Evolutionary conservation across 2,888 invertebrate genomes (phyloP).

Genomic region (Uloborus plumipes): DNA sequence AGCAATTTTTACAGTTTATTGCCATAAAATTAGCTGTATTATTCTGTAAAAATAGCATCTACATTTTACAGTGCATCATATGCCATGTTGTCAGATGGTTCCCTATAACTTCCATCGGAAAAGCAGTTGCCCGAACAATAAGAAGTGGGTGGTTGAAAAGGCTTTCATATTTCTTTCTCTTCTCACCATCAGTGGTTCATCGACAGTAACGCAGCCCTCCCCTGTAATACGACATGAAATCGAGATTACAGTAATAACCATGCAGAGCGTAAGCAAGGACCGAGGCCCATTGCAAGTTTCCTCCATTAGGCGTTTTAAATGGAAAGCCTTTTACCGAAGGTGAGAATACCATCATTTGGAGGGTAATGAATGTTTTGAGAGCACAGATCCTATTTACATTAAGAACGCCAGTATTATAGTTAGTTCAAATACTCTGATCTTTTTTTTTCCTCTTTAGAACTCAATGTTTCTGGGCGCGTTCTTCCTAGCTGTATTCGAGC

Average conservation of each 20-base stretch:
- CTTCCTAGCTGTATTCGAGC: too few relatives aligned
- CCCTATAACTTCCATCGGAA: constrained; percentile 9
- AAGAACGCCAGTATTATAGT: constrained; percentile 26
- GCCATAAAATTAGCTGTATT: too few relatives aligned
- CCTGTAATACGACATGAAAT: constrained; percentile 31
- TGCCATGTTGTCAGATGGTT: neutral
- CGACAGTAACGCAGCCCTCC: constrained; percentile 30
- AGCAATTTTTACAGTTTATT: too few relatives aligned
- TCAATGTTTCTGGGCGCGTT: too few relatives aligned
- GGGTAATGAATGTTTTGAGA: constrained; percentile 42
- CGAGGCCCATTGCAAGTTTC: constrained; percentile 24
- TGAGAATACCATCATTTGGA: constrained; percentile 56
- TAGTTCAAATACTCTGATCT: constrained; percentile 48
- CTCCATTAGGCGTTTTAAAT: constrained; percentile 38
- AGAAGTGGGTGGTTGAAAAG: too few relatives aligned
- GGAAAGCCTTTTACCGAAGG: constrained; percentile 33
- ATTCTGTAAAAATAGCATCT: neutral
- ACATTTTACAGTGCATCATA: neutral
- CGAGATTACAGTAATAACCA: constrained; percentile 33
- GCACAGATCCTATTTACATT: constrained; percentile 38
- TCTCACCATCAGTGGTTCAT: constrained; percentile 56
- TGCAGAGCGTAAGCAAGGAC: constrained; percentile 24
- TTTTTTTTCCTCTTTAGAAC: constrained; percentile 26
- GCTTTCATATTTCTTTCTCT: neutral
- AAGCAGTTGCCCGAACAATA: neutral